Evolutionary conservation across 2,797 vertebrate species (phyloP).

Genomic region (Macrochelys suwanniensis): DNA sequence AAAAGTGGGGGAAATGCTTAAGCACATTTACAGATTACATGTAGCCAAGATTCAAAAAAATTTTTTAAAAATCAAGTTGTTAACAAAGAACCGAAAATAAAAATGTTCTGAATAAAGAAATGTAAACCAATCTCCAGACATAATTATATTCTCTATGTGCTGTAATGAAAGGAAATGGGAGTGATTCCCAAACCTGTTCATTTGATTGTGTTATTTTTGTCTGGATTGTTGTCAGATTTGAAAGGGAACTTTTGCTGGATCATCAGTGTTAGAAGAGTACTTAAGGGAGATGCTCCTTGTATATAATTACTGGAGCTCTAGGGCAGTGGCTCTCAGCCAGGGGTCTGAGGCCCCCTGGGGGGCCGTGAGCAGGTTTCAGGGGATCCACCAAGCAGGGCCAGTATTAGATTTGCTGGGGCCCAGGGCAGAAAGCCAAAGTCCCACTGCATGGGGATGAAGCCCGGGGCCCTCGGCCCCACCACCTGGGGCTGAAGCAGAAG

Average conservation of each 20-base stretch:
- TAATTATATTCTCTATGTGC: not conserved
- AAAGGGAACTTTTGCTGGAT: not conserved
- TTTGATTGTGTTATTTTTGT: not conserved
- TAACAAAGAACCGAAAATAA: not conserved
- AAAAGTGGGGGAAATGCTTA: conserved; percentile 38
- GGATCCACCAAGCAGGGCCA: no score
- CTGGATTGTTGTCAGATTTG: not conserved
- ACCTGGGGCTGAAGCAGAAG: no score
- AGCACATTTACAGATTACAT: not conserved
- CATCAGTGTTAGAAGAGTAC: not conserved
- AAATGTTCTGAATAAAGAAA: not conserved
- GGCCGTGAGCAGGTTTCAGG: no score
- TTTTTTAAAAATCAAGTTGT: not conserved
- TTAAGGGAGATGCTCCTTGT: not conserved
- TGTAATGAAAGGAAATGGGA: not conserved
- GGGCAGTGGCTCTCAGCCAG: no score
- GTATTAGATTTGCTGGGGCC: no score
- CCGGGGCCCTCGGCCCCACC: no score
- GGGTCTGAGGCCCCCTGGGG: no score
- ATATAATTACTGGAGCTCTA: not conserved
- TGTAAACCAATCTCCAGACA: not conserved
- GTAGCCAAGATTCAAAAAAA: not conserved
- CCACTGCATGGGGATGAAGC: no score
- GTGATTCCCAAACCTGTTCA: not conserved
- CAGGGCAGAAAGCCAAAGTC: no score